Evolutionary conservation across 2,888 invertebrate species (phyloP).

Genomic region (Idaea straminata): DNA sequence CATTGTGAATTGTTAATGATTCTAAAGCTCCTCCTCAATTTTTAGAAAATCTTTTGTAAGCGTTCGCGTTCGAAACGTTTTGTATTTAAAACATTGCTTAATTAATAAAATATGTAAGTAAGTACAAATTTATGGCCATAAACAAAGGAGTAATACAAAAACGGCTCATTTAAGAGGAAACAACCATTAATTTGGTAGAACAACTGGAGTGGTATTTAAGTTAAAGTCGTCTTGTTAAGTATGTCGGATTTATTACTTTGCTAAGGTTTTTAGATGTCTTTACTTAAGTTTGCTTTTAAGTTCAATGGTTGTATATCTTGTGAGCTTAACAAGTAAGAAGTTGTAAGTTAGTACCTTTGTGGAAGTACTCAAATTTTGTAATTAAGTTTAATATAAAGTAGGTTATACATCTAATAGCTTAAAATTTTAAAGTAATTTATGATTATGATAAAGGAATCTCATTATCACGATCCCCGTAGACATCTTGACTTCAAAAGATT

Average conservation of each 20-base stretch:
- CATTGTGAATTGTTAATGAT: conserved; percentile 9
- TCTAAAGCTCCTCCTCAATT: neutral
- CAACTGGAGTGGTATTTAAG: conserved; percentile 28
- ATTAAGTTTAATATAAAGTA: neutral
- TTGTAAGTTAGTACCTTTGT: neutral
- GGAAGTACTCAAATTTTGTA: neutral
- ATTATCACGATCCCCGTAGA: too few relatives aligned
- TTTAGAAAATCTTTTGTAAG: neutral
- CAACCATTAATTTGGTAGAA: conserved; percentile 25
- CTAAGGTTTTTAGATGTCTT: conserved; percentile 18
- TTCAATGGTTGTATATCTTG: conserved; percentile 3
- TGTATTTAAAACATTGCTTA: neutral
- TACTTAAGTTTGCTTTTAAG: conserved; percentile 3
- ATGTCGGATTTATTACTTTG: conserved; percentile 29
- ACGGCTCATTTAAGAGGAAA: conserved; percentile 23
- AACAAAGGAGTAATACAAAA: conserved; percentile 10
- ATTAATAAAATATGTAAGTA: neutral
- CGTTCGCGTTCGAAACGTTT: neutral
- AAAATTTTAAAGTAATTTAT: neutral
- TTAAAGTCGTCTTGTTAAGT: conserved; percentile 27
- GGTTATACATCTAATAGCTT: neutral
- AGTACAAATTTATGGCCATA: neutral
- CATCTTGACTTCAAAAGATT: too few relatives aligned
- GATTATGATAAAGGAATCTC: neutral
- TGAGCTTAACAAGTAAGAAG: conserved; percentile 15